phyloP scores from a whole-genome alignment of 2,113 vertebrate species.

The Ancistrus triradiatus region DNA sequence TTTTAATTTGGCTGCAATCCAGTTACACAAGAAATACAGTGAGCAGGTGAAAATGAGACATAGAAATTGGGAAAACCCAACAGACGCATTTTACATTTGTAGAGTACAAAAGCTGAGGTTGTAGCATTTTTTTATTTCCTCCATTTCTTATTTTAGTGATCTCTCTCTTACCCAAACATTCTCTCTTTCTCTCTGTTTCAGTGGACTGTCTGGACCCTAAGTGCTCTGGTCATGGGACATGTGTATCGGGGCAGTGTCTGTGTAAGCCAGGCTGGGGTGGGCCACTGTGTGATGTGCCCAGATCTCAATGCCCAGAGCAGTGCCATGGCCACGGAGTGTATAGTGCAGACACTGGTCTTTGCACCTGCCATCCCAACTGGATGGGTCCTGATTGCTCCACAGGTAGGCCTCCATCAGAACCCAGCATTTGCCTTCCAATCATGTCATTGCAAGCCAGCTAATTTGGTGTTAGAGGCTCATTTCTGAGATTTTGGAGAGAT shows the following conservation, averaged over 20 bases:
- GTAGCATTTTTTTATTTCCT: too few relatives aligned
- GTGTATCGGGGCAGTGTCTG: constrained; percentile 79
- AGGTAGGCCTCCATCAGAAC: constrained; percentile 63
- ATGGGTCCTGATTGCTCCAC: constrained; percentile 88
- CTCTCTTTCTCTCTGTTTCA: constrained; percentile 39
- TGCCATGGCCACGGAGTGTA: constrained; percentile 82
- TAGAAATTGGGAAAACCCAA: too few relatives aligned
- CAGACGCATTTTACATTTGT: too few relatives aligned
- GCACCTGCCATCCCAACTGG: constrained; percentile 85
- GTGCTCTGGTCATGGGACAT: constrained; percentile 82
- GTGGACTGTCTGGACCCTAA: constrained; percentile 83
- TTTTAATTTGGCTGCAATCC: too few relatives aligned
- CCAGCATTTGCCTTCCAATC: too few relatives aligned
- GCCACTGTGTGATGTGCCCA: constrained; percentile 74
- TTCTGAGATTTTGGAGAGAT: too few relatives aligned
- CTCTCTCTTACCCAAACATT: neutral
- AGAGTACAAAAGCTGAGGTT: too few relatives aligned
- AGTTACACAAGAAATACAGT: too few relatives aligned
- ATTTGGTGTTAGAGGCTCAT: too few relatives aligned
- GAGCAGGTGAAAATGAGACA: too few relatives aligned
- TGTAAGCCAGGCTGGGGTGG: constrained; percentile 85
- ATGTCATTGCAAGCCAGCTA: too few relatives aligned
- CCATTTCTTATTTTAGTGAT: too few relatives aligned
- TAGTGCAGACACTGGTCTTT: constrained; percentile 79
- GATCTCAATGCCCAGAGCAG: constrained; percentile 83